Conservation (phyloP, 2,113 vertebrate species). For the Neomonachus schauinslandi region DNA sequence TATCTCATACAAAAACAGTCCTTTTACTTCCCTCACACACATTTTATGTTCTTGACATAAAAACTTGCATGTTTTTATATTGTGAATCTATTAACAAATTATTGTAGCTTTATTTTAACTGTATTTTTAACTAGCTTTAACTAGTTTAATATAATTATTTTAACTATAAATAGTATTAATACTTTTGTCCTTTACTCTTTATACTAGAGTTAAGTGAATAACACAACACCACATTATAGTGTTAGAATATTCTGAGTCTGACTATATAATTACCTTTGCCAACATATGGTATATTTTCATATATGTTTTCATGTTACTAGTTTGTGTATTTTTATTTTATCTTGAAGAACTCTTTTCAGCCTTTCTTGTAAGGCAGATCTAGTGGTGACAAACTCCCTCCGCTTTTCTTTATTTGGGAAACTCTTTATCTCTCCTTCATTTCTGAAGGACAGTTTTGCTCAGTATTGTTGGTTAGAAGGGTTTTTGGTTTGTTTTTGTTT, state of each 20-base stretch:
- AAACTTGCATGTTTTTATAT: not conserved
- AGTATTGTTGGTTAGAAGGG: not conserved
- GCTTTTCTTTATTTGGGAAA: not conserved
- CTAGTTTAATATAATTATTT: not conserved
- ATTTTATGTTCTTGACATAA: not conserved
- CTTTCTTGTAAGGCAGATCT: not conserved
- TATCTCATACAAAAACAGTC: not conserved
- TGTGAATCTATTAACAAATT: not conserved
- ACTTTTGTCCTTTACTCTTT: not conserved
- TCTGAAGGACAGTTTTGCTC: not conserved
- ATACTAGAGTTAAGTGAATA: not conserved
- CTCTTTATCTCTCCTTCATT: not conserved
- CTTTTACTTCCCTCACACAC: not conserved
- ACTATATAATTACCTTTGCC: not conserved
- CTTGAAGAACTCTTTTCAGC: not conserved
- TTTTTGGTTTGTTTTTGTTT: not conserved
- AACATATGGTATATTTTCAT: not conserved
- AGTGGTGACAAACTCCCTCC: not conserved
- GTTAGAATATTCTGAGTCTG: not conserved
- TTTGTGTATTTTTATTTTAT: not conserved
- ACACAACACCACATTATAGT: not conserved
- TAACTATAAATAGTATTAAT: not conserved
- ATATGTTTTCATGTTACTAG: not conserved
- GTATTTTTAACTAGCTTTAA: not conserved
- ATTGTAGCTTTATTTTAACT: not conserved